Evolutionary conservation across 2,113 vertebrate genomes (phyloP).

Genomic region (Calyptommatus sinebrachiatus): DNA sequence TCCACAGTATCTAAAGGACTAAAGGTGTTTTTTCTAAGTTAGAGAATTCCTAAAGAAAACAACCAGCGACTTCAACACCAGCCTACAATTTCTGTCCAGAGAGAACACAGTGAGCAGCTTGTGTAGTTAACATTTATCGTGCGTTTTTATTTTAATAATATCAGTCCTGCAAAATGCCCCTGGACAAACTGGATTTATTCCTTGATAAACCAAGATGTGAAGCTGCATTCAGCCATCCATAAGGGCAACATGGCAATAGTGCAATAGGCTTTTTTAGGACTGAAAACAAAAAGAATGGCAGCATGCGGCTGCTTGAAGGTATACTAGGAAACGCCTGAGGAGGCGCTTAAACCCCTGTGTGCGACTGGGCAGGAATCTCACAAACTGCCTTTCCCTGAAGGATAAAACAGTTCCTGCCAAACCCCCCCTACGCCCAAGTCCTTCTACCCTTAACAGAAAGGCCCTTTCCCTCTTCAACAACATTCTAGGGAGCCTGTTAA

Average conservation of each 20-base stretch:
- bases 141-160: neutral
- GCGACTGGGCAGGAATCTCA: no score
- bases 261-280: no score
- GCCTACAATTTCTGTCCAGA: neutral
- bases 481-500: no score
- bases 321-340: neutral
- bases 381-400: neutral
- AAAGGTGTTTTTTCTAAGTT: no score
- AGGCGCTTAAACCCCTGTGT: neutral
- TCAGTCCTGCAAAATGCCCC: neutral
- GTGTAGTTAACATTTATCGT: neutral
- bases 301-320: neutral
- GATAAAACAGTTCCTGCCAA: no score
- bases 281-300: no score
- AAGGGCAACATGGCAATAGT: neutral
- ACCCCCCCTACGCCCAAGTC: no score
- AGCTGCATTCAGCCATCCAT: constrained; percentile 6
- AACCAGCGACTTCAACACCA: neutral
- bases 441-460: no score
- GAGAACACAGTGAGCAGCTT: neutral
- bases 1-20: no score
- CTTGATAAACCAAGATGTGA: neutral
- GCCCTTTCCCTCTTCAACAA: no score
- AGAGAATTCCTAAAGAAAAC: neutral
- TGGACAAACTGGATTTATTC: neutral